A percentile compares a stretch with the other conserved stretches of the same genome.
phyloP scores from a whole-genome alignment of 2,888 invertebrate species.

The Lottia gigantea region DNA sequence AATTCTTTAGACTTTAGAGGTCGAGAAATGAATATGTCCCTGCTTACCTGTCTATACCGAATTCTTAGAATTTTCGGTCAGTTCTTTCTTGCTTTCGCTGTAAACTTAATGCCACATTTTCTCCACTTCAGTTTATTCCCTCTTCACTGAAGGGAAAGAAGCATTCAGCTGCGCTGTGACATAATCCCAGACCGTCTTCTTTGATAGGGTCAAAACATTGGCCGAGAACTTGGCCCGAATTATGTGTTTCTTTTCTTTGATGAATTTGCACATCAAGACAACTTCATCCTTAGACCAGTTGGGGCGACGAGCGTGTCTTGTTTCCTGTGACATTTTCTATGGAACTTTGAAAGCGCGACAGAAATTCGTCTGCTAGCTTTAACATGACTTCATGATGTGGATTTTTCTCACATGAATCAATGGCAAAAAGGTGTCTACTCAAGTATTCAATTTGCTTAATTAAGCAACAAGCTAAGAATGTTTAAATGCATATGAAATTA shows the following conservation, averaged over 20 bases:
- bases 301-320: neutral
- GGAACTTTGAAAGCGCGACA: neutral
- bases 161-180: too few species aligned
- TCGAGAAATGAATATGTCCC: too few species aligned
- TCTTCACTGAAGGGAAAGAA: neutral
- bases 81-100: neutral
- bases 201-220: too few species aligned
- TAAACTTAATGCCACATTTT: neutral
- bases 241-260: neutral
- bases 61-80: neutral
- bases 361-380: neutral
- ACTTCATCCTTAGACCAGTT: neutral
- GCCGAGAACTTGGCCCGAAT: neutral
- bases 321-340: neutral
- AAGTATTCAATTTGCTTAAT: too few species aligned
- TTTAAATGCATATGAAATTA: too few species aligned
- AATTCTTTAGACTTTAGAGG: too few species aligned
- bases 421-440: too few species aligned
- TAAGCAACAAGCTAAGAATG: too few species aligned
- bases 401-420: too few species aligned
- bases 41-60: neutral
- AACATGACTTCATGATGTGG: too few species aligned
- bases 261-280: too few species aligned
- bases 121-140: neutral
- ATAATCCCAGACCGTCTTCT: too few species aligned